Evolutionary conservation across 2,888 invertebrate genomes (phyloP).

Genomic region (Tenthredo notha): DNA sequence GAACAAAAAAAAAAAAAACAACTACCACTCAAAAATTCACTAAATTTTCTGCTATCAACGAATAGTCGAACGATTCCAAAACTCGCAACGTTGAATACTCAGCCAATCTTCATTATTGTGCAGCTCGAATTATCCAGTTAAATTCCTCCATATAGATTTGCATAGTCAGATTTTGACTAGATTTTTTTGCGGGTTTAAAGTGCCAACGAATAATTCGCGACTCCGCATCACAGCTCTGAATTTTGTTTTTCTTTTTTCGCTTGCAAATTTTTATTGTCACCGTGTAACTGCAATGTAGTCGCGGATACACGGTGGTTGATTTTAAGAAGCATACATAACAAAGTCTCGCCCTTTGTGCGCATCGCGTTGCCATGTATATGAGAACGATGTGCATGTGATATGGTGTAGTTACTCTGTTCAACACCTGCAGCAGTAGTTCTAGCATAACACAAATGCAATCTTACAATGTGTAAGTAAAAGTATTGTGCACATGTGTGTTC

Average conservation of each 20-base stretch:
- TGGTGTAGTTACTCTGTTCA: neutral
- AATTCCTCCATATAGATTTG: neutral
- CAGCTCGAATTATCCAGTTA: neutral
- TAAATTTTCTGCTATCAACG: neutral
- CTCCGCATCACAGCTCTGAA: neutral
- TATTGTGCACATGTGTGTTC: neutral
- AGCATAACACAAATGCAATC: neutral
- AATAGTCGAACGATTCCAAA: neutral
- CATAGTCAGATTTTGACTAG: neutral
- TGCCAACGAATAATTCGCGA: neutral
- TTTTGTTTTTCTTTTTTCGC: too few relatives aligned
- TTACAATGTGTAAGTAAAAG: neutral
- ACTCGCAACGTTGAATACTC: neutral
- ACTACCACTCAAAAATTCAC: neutral
- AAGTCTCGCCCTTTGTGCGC: constrained; percentile 26
- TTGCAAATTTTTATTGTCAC: neutral
- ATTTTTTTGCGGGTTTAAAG: neutral
- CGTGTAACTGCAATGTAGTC: neutral
- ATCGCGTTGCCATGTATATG: neutral
- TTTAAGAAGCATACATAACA: constrained; percentile 37
- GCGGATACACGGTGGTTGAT: constrained; percentile 63
- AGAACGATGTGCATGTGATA: neutral
- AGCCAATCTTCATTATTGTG: neutral
- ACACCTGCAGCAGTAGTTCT: neutral
- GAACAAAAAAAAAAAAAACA: too few relatives aligned